Base-by-base conservation (phyloP, 2,113 vertebrate genomes). In the Lathamus discolor region DNA sequence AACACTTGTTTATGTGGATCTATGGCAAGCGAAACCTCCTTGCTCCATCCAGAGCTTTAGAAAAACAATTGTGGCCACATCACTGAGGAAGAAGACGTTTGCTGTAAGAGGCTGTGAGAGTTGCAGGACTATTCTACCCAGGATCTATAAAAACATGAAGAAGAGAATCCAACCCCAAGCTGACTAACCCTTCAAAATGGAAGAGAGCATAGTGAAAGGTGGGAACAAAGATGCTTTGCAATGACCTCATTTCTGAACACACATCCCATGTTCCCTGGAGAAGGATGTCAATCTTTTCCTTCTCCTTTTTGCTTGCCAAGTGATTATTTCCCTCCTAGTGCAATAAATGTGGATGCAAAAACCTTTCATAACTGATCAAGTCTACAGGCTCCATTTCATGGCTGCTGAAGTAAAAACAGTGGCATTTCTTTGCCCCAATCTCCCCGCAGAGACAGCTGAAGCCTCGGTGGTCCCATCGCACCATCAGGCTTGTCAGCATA, bases 331-430 rank as follows among this genome's bases (percentile, higher is more conserved):
- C 49, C 84, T 89, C 64, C 66, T 51, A 64, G 78, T 46, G 61
- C 64, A 94, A 81, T 54, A 75, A 85, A 86, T 79, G 69, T 46
- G 74, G 22, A 72, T 76, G 44, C 82, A 87, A 59, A 79, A 72
- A 79, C 20, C 14, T 83, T 93, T 92, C 57, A 79, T 43, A 93
- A 94, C 75, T 0, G 3, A 72, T 75, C 35, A 91, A 92, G 35
- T 76, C 91, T 93, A 46, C 67, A 73, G 67, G 39, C 52, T 95
- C 57, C 57, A 62, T 90, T 88, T 79, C 63, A 46, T 23, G 57
- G 28, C 43, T 68, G 41, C 28, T 79, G 70, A 87, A 90, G 82
- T 90, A 46, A 75, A 90, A 93, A 28, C 31, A 64, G 25, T 20
- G 33, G 11, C 49, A 73, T 44, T 67, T 31, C 29, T 75, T 17